Evolutionary conservation across 1,140 invertebrate genomes (phyloP).

Genomic region (Polypedilum vanderplanki): DNA sequence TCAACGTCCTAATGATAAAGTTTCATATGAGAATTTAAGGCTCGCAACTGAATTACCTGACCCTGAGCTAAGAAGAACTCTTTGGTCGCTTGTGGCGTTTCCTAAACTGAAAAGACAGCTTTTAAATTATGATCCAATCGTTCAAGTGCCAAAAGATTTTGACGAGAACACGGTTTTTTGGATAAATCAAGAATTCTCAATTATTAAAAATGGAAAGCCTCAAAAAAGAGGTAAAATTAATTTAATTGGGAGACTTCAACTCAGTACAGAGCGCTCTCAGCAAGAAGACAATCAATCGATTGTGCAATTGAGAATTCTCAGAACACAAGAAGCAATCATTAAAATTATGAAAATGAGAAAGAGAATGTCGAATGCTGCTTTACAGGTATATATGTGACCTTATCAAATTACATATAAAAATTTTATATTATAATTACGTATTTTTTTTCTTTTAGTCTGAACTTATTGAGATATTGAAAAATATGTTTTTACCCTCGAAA

Average conservation of each 20-base stretch:
- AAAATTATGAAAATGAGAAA: constrained; percentile 99
- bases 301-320: constrained; percentile 86
- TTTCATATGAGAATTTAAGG: constrained; percentile 91
- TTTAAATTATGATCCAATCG: constrained; percentile 69
- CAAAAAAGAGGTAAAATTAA: constrained; percentile 93
- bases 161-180: constrained; percentile 87
- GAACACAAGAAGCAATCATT: constrained; percentile 94
- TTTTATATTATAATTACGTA: background rate
- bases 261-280: constrained; percentile 91
- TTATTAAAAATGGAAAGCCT: constrained; percentile 85
- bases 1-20: constrained; percentile 82
- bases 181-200: constrained; percentile 94
- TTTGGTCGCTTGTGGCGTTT: constrained; percentile 96
- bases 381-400: constrained; percentile 57
- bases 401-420: background rate
- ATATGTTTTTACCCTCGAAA: constrained; percentile 98
- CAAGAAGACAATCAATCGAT: constrained; percentile 97
- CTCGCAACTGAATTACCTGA: constrained; percentile 96
- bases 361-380: constrained; percentile 82
- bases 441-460: constrained; percentile 59
- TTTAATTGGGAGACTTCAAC: constrained; percentile 86
- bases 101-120: constrained; percentile 93
- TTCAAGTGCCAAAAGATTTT: constrained; percentile 87
- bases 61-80: constrained; percentile 87
- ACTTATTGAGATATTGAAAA: constrained; percentile 95